Evolutionary conservation across 2,888 invertebrate genomes (phyloP), one percentile per base, ranked within the genome.

Genomic region (Dasysyrphus tricinctus): DNA sequence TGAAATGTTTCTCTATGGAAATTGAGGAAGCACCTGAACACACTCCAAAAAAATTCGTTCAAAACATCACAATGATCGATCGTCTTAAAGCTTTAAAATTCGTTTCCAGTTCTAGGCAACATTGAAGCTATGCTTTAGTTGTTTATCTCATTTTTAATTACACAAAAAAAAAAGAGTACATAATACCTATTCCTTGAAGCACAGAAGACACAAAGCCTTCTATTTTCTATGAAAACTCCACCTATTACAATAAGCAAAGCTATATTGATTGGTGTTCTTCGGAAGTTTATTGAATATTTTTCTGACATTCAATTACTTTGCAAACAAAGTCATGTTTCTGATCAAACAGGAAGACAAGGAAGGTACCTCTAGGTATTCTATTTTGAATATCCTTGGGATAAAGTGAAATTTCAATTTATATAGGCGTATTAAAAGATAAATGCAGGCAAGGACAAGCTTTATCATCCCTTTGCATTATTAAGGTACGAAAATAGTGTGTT

Each of bases 351-450:
- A 47, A 47, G 8, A 3, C n/a, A 42, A 5, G 4, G 11, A 39
- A 3, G 14, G 3, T 3, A 39, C 5, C 49, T 19, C 11, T 16
- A 56, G 56, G 5, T 57, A 19, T 44, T 34, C 24, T 42, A 24
- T 61, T 74, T 69, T 39, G 47, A 34, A 49, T 51, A 47, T 49
- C 34, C 29, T 37, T 39, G 12, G 14, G 14, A 7, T 19, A 12
- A 67, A 57, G 34, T 61, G 54, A 63, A 79, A 79, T 72, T 72
- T 72, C 63, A 63, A 72, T 79, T 73, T 72, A 34, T 5, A 19
- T 19, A 61, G 29, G 39, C 39, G 6, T 69, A 47, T n/a, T 29
- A 54, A 39, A 19, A 44, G 63, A 54, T 42, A 7, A 16, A 51
- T 54, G 12, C 32, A 32, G 32, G 42, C 34, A 56, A 29, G 12